A percentile compares a stretch with the other conserved stretches of the same genome.
These are phyloP conservation scores for Gymnorhina tibicen DNA, from an alignment of 2,113 vertebrate species.

Conservation along the genomic window DNA sequence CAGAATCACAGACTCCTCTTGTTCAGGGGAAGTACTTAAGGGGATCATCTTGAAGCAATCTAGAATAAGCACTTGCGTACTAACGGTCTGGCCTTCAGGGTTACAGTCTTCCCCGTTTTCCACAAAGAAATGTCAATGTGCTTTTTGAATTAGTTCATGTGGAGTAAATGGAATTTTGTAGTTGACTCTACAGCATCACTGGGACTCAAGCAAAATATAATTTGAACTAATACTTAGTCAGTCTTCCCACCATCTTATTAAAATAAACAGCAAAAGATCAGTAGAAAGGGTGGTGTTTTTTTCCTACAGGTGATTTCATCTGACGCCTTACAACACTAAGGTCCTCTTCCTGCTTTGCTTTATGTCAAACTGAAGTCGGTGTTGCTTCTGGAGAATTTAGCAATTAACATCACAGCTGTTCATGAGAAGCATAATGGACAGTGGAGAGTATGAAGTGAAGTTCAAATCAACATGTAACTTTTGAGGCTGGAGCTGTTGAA, in stretches of 20 bases:
- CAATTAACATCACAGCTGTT: background rate
- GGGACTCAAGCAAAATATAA: background rate
- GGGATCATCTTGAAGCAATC: background rate
- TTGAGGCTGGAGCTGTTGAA: background rate
- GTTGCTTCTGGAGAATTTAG: background rate
- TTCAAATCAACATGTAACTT: background rate
- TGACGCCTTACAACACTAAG: background rate
- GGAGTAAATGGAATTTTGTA: background rate
- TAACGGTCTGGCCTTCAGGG: background rate
- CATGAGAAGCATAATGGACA: background rate
- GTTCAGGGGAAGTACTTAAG: background rate
- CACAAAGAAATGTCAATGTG: background rate
- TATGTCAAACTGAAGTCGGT: background rate
- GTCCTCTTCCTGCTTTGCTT: background rate
- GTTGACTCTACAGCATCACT: background rate
- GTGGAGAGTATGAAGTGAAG: background rate
- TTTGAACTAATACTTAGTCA: background rate
- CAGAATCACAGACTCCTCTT: background rate
- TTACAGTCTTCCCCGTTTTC: background rate
- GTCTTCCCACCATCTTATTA: background rate
- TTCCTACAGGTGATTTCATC: background rate
- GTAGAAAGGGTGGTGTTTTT: background rate
- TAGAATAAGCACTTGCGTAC: background rate
- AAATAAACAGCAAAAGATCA: background rate
- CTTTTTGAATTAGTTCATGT: background rate